phyloP scores from a whole-genome alignment of 2,797 vertebrate genomes.

The Garrulus glandarius region DNA sequence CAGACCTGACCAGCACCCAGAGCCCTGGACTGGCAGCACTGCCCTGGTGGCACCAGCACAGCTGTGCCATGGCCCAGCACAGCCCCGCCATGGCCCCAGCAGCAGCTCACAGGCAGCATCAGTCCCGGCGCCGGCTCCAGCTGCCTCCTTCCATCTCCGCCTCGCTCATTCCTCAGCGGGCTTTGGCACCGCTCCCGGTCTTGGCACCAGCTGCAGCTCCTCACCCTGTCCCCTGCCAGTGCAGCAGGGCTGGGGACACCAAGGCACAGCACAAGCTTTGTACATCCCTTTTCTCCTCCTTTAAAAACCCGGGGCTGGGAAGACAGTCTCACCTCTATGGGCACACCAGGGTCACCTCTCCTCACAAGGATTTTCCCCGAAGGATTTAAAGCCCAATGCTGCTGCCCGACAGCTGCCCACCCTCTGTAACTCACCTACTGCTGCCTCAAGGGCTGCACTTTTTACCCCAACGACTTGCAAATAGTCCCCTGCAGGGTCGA shows the following conservation, averaged over 20 bases:
- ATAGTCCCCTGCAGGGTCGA: fast-evolving
- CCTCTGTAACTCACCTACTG: fast-evolving
- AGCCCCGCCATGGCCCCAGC: fast-evolving
- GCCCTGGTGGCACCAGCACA: neutral
- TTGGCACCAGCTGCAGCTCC: neutral
- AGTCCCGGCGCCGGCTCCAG: fast-evolving
- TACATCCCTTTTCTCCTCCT: neutral
- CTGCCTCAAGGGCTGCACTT: neutral
- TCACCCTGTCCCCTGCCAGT: neutral
- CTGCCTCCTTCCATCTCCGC: slow-evolving; percentile 49
- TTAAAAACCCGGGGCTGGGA: fast-evolving
- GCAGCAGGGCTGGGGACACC: neutral
- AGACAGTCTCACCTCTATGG: neutral
- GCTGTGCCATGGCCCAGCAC: neutral
- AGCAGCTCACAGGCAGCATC: neutral
- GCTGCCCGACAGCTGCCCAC: fast-evolving
- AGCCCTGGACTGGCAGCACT: fast-evolving
- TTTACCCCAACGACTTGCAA: neutral
- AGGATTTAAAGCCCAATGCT: fast-evolving
- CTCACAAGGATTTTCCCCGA: fast-evolving
- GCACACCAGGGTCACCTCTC: neutral
- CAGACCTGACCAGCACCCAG: neutral
- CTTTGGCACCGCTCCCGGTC: neutral
- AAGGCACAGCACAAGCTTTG: neutral
- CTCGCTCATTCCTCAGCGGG: neutral